Evolutionary conservation across 1,140 invertebrate genomes (phyloP), one percentile per base, ranked within the genome.

Genomic region (Drosophila pandora): DNA sequence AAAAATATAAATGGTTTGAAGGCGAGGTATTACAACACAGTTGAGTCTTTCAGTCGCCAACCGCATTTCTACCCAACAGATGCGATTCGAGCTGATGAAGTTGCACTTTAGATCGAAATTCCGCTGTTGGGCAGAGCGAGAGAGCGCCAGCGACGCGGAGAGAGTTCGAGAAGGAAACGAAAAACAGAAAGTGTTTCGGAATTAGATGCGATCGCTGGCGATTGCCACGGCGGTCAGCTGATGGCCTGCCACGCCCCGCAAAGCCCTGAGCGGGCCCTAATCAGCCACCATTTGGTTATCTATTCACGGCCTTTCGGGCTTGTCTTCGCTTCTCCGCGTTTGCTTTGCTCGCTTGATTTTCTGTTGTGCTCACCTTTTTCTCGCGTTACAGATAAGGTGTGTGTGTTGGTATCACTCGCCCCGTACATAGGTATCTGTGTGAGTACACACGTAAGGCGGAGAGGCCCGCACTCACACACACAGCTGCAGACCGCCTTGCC

Each of bases 351-450:
- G 61, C 77, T 70, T 85, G 63, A 64, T 75, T 76, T 84, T 85
- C 76, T 85, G 82, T 85, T 85, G 82, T 85, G 82, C 82, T 85
- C 82, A 85, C 82, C 74, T 81, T 87, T 85, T 85, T 85, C 82
- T 82, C 73, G 63, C 58, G 28, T 63, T 81, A 71, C 73, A 69
- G 39, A 61, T 12, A 47, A 2, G 3, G 39, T 6, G 28, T 28
- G 28, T 43, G 64, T 45, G 32, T 63, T 57, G 41, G 64, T 45
- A 41, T 63, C 37, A 17, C n/a, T 3, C 39, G 10, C 39, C 39
- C 13, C 5, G n/a, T 43, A 9, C 13, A 17, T 43, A 21, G 3
- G 17, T 45, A 17, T 45, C 6, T 21, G 23, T 3, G 4, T 47
- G 9, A 0, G 4, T 13, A 13, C n/a, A 13, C 8, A 82, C 58